Conservation (phyloP, 2,888 invertebrate genomes). For the Eupithecia centaureata region DNA sequence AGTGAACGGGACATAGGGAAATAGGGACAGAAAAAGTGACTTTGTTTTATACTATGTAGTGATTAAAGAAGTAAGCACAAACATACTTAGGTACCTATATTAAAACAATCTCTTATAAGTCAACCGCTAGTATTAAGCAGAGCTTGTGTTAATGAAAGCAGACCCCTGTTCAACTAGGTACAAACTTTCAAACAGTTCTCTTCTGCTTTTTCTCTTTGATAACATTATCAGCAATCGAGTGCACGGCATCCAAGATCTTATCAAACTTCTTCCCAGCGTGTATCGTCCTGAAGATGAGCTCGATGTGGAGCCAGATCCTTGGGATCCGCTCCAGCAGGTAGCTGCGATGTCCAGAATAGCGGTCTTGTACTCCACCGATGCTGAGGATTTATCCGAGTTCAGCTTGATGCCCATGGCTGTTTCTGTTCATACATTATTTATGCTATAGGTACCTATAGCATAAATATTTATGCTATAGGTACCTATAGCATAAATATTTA, state of each 20-base stretch:
- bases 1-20: no score
- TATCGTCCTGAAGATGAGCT: conserved; percentile 76
- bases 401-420: conserved; percentile 86
- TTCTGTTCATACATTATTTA: no score
- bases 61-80: no score
- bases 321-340: conserved; percentile 57
- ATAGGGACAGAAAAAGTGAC: no score
- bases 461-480: no score
- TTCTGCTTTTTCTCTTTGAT: conserved; percentile 73
- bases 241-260: conserved; percentile 72
- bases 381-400: conserved; percentile 62
- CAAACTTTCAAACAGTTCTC: conserved; percentile 24
- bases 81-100: no score
- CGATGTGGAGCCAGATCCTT: conserved; percentile 83
- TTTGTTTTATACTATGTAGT: no score
- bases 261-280: conserved; percentile 75
- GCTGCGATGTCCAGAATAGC: conserved; percentile 68
- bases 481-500: no score
- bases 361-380: conserved; percentile 75
- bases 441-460: no score
- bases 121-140: no score
- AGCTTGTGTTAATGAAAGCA: not conserved
- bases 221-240: conserved; percentile 81
- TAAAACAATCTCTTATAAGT: no score
- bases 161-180: not conserved